These are phyloP conservation scores for Meteorus colon DNA, from an alignment of 2,888 invertebrate species.

Conservation along the genomic window DNA sequence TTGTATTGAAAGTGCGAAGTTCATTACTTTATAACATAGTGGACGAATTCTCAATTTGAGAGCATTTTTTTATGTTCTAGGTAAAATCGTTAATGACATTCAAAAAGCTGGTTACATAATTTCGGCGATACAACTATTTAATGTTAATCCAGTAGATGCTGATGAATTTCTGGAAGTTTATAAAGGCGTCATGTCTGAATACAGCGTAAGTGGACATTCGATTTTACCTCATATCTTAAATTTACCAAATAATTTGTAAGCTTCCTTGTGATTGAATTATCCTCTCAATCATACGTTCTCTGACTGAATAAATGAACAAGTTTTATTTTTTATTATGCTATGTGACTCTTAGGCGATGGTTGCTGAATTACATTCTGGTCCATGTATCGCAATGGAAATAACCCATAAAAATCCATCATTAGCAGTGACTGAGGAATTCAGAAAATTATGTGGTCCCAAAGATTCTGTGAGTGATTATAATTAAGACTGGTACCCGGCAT, in stretches of 20 bases:
- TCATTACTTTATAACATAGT: no score
- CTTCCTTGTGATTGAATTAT: no score
- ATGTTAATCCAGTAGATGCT: slow-evolving; percentile 86
- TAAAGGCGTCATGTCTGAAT: slow-evolving; percentile 89
- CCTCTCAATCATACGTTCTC: no score
- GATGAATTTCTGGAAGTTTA: slow-evolving; percentile 96
- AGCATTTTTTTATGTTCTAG: slow-evolving; percentile 66
- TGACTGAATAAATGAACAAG: not conserved
- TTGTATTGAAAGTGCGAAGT: no score
- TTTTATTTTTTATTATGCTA: not conserved
- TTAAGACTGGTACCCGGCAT: slow-evolving; percentile 4
- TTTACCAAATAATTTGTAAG: no score
- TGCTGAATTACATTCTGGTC: slow-evolving; percentile 87
- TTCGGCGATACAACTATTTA: slow-evolving; percentile 86
- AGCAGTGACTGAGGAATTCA: slow-evolving; percentile 82
- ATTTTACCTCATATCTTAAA: no score
- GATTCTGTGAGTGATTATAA: slow-evolving; percentile 83
- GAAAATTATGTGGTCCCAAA: slow-evolving; percentile 89
- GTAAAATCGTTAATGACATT: slow-evolving; percentile 83
- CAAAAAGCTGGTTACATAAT: slow-evolving; percentile 85
- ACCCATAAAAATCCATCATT: slow-evolving; percentile 77
- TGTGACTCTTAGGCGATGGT: slow-evolving; percentile 82
- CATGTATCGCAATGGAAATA: slow-evolving; percentile 90
- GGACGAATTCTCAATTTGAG: not conserved
- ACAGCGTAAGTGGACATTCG: slow-evolving; percentile 74